Percentiles rank a stretch among this genome's conserved stretches.
These are phyloP conservation scores for Pipistrellus pygmaeus DNA, from an alignment of 2,797 vertebrate species.

Conservation along the genomic window DNA sequence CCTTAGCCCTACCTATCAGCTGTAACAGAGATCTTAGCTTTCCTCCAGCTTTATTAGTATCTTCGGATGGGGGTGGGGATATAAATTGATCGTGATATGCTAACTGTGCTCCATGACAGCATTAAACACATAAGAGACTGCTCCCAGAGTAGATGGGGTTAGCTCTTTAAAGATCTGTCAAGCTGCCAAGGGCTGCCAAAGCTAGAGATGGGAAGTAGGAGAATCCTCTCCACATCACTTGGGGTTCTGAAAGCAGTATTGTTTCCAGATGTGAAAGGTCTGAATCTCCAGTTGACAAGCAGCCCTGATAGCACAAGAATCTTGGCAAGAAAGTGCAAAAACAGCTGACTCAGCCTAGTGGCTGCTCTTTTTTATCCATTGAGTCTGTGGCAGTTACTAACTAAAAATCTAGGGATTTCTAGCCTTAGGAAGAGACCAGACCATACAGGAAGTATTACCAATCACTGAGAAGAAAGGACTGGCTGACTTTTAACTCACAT, in stretches of 20 bases:
- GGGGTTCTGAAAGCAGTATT: not conserved
- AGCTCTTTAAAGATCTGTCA: constrained; percentile 5
- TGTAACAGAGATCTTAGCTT: not conserved
- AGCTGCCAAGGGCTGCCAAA: not conserved
- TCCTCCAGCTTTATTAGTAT: not conserved
- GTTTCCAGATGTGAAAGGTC: constrained; percentile 2
- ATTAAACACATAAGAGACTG: not conserved
- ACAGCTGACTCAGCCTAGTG: not conserved
- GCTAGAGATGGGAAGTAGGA: not conserved
- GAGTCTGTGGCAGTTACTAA: not conserved
- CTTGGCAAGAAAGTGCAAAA: constrained; percentile 4
- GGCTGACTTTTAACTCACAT: constrained; percentile 20
- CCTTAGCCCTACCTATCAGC: not conserved
- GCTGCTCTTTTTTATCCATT: not conserved
- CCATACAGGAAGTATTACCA: not conserved
- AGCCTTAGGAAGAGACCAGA: not conserved
- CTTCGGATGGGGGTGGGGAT: not conserved
- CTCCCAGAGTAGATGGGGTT: not conserved
- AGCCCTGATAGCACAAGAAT: not conserved
- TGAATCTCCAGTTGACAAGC: not conserved
- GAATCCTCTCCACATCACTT: not conserved
- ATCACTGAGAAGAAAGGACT: not conserved
- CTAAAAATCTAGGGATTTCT: constrained; percentile 46
- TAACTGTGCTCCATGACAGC: constrained; percentile 38
- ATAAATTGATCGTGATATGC: not conserved